Percentiles rank a stretch among this genome's conserved stretches.
These are phyloP conservation scores for Halichoeres trimaculatus DNA, from an alignment of 2,113 vertebrate species.

Conservation along the genomic window DNA sequence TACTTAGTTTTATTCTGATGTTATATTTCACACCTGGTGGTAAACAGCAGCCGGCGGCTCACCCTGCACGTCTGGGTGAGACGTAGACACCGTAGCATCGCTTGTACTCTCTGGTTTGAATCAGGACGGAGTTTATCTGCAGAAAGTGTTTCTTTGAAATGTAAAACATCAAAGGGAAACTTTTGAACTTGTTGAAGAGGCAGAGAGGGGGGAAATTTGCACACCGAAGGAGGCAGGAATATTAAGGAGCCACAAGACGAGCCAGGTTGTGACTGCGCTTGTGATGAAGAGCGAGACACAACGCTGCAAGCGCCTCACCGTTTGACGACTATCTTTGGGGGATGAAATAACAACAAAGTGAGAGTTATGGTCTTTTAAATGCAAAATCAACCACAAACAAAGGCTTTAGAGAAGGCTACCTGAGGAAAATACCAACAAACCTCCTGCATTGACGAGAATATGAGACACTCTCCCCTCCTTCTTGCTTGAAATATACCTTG, in stretches of 20 bases:
- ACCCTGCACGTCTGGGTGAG: not conserved
- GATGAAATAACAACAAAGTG: too few species aligned
- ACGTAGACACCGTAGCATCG: not conserved
- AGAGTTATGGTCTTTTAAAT: too few species aligned
- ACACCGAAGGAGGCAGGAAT: not conserved
- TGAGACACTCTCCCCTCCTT: too few species aligned
- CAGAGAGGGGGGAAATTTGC: not conserved
- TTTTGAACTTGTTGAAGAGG: conserved; percentile 14
- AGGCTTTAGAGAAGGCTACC: too few species aligned
- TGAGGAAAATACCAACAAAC: too few species aligned
- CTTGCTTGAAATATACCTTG: too few species aligned
- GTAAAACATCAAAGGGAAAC: conserved; percentile 15
- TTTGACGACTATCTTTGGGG: too few species aligned
- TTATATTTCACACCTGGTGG: conserved; percentile 1
- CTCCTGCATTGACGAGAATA: too few species aligned
- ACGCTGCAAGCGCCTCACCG: not conserved
- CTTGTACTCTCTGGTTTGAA: conserved; percentile 4
- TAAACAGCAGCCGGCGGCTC: conserved; percentile 18
- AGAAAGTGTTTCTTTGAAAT: conserved; percentile 14
- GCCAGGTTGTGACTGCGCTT: not conserved
- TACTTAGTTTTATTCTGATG: conserved; percentile 14
- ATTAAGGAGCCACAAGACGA: not conserved
- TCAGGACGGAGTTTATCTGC: not conserved
- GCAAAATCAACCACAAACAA: too few species aligned
- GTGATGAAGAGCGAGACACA: not conserved